A percentile compares a stretch with the other conserved stretches of the same genome.
phyloP scores from a whole-genome alignment of 2,113 vertebrate genomes.

The Perccottus glenii region DNA sequence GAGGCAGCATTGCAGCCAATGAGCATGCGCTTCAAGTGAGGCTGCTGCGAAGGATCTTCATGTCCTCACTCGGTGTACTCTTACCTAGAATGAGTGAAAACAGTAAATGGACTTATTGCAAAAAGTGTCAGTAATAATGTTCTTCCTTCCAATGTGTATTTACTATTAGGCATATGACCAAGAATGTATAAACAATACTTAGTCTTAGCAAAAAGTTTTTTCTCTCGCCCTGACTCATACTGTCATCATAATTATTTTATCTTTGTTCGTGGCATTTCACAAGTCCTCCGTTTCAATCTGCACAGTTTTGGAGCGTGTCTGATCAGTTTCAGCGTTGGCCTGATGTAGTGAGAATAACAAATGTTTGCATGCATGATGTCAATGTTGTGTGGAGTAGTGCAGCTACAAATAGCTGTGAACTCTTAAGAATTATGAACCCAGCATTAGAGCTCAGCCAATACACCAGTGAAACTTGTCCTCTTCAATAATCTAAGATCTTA shows the following conservation, averaged over 20 bases:
- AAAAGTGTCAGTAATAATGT: slow-evolving; percentile 4
- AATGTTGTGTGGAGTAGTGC: slow-evolving; percentile 67
- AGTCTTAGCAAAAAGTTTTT: not conserved
- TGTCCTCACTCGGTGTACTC: slow-evolving; percentile 36
- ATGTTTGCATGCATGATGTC: slow-evolving; percentile 69
- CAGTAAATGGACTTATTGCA: slow-evolving; percentile 8
- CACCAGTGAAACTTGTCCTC: slow-evolving; percentile 72
- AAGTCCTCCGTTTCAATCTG: slow-evolving; percentile 7
- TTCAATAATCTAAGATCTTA: slow-evolving; percentile 81
- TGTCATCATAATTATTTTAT: slow-evolving; percentile 6
- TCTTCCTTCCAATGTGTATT: not conserved
- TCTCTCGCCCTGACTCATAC: not conserved
- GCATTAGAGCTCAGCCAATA: slow-evolving; percentile 69
- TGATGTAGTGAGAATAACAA: slow-evolving; percentile 37
- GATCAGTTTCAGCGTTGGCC: slow-evolving; percentile 9
- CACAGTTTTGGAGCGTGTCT: not conserved
- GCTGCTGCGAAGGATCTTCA: slow-evolving; percentile 40
- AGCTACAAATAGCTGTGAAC: slow-evolving; percentile 76
- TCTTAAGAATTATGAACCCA: slow-evolving; percentile 79
- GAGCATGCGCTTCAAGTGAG: slow-evolving; percentile 52
- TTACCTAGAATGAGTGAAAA: slow-evolving; percentile 27
- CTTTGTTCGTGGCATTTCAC: slow-evolving; percentile 19
- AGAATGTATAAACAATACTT: not conserved
- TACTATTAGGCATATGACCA: not conserved
- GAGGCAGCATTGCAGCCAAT: slow-evolving; percentile 62